These are phyloP conservation scores for Crocallis elinguaria DNA, from an alignment of 2,888 invertebrate species.

Conservation along the genomic window DNA sequence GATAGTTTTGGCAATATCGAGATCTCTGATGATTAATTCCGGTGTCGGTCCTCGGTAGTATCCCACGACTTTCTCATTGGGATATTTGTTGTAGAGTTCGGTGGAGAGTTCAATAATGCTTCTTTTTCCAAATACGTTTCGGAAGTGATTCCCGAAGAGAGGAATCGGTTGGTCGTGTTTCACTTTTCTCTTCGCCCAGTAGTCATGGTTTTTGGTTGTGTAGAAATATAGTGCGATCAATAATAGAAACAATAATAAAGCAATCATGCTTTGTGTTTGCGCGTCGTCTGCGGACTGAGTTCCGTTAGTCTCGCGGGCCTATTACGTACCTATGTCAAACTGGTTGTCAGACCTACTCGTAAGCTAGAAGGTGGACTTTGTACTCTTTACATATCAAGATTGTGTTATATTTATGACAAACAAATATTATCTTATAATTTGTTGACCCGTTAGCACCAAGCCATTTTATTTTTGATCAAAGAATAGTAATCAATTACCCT, in stretches of 20 bases:
- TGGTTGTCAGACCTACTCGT: too few species aligned
- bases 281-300: slow-evolving; percentile 1
- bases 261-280: slow-evolving; percentile 37
- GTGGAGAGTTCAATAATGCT: slow-evolving; percentile 50
- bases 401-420: too few species aligned
- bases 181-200: slow-evolving; percentile 63
- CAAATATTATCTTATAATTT: too few species aligned
- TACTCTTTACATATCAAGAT: too few species aligned
- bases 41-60: slow-evolving; percentile 60
- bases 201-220: slow-evolving; percentile 54
- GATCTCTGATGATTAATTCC: slow-evolving; percentile 61
- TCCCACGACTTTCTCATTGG: slow-evolving; percentile 66
- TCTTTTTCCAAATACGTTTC: slow-evolving; percentile 48
- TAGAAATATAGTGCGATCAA: slow-evolving; percentile 51
- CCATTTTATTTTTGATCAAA: too few species aligned
- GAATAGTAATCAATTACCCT: too few species aligned
- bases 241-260: slow-evolving; percentile 35
- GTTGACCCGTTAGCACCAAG: too few species aligned
- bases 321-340: too few species aligned
- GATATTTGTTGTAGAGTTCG: slow-evolving; percentile 60
- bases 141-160: slow-evolving; percentile 59
- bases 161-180: slow-evolving; percentile 59
- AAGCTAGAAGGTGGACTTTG: too few species aligned
- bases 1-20: slow-evolving; percentile 56
- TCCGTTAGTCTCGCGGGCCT: neutral